Base-by-base conservation (phyloP, 2,113 vertebrate species). In the Meriones unguiculatus region DNA sequence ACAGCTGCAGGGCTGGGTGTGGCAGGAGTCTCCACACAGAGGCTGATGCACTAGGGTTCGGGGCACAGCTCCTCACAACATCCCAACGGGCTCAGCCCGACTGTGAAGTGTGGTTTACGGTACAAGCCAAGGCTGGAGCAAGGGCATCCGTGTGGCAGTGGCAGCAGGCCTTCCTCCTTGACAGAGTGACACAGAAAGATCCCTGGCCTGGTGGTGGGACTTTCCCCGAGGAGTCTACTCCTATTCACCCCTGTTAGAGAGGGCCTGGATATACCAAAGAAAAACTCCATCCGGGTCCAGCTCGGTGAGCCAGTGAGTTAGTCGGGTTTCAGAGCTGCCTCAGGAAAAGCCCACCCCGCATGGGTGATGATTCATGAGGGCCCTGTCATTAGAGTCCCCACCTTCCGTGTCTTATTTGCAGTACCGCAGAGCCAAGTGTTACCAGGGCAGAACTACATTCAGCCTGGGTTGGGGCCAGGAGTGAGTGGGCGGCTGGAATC, bases 31-130 rank as follows among this genome's bases (percentile, higher is more conserved):
- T 75, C 4, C 77, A 10, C 52, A 17, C 22, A 8, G 4, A 24
- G 1, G 72, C 41, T 10, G 2, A 3, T 8, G 2, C 46, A 32
- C 0, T 2, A 11, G 15, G 1, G 0, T 1, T 73, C 14, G 0
- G 0, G 0, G 7, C 38, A 5, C 17, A 0, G 24, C 32, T 17
- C 22, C 13, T 4, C 1, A 1, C 24, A 25, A 3, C 28, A 8
- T 17, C 35, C 8, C 46, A 54, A 7, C 1, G 50, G 30, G 38
- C 18, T 52, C 6, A 2, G 57, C 18, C n/a, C 0, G 1, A n/a
- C 32, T 67, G 17, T 4, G 35, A 24, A 73, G 52, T 14, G 54
- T 30, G 32, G 15, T 70, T 22, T 41, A 59, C 2, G 70, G 52
- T 89, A 2, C 0, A 18, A 75, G n/a, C 67, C 2, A 24, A 54